Base-by-base conservation (phyloP, 2,888 invertebrate species). In the Hipparchia sbordonii region DNA sequence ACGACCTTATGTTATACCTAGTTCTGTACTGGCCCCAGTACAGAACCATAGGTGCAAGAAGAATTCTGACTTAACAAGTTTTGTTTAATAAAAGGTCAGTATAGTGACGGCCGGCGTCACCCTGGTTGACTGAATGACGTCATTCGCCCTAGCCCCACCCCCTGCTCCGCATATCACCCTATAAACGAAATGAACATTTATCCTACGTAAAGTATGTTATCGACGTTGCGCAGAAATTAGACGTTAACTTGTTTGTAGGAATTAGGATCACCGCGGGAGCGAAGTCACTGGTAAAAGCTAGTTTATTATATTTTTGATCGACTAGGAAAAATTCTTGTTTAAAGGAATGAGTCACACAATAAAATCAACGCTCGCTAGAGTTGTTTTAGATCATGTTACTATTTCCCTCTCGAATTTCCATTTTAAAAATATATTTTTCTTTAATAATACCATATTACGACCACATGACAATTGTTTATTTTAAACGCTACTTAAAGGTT, bases 151-250 rank as follows among this genome's bases (percentile, higher is more conserved):
- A 48, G 48, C 48, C 67, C 56, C 39, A 57, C 67, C 67, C 57
- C 81, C 75, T 67, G 75, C 74, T 81, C 79, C 77, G 79, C 80
- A 77, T 74, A 74, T 84, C 85, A 81, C 87, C 88, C 87, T 76
- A 89, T 86, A 82, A 67, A 67, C 45, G 13, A 88, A 90, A 90
- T 89, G 87, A 87, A 88, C 89, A 88, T 89, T 88, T 89, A 87
- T 84, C 84, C 86, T 83, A 85, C 82, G 87, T 86, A 86, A 39
- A 87, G 84, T 82, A 84, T 84, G 77, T 74, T 74, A 76, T 76
- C 71, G 76, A 67, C 70, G 76, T 72, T 77, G 71, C 72, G 72
- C 67, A 76, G 62, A 60, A 71, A 72, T 75, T 76, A 75, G 60
- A 60, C 73, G 62, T 77, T 73, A 72, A 69, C 61, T 57, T 57